These are phyloP conservation scores for Hemichromis elongatus DNA, from an alignment of 2,113 vertebrate genomes.

Conservation along the genomic window DNA sequence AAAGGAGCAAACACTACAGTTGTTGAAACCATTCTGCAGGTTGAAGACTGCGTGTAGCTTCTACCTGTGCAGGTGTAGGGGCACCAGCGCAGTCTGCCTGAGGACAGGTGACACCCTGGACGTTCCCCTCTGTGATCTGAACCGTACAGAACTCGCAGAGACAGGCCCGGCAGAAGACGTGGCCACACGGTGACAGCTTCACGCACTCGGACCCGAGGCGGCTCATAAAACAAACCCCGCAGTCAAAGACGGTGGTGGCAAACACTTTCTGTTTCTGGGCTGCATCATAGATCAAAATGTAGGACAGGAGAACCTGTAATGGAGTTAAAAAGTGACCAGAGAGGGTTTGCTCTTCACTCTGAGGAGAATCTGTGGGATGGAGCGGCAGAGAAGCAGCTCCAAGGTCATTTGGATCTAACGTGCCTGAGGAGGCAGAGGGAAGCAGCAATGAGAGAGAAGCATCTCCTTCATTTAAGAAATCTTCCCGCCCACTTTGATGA, in stretches of 20 bases:
- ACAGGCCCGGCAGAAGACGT: constrained; percentile 83
- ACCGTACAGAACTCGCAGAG: constrained; percentile 82
- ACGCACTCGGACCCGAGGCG: constrained; percentile 81
- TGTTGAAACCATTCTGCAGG: background rate
- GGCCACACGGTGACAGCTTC: constrained; percentile 77
- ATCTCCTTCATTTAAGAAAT: background rate
- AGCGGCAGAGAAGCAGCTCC: background rate
- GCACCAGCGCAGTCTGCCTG: constrained; percentile 77
- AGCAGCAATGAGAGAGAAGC: background rate
- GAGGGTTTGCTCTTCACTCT: background rate
- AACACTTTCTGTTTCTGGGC: constrained; percentile 79
- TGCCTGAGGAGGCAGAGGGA: background rate
- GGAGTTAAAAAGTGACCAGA: constrained; percentile 55
- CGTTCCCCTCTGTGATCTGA: constrained; percentile 83
- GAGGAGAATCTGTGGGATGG: background rate
- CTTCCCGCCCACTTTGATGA: background rate
- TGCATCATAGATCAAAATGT: constrained; percentile 82
- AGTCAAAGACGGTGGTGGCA: constrained; percentile 76
- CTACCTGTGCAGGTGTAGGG: constrained; percentile 85
- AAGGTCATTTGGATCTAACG: background rate
- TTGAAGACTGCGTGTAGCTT: background rate
- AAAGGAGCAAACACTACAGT: background rate
- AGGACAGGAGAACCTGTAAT: constrained; percentile 72
- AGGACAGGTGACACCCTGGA: constrained; percentile 81
- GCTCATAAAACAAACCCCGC: constrained; percentile 81